phyloP scores from a whole-genome alignment of 1,140 invertebrate genomes.

The Melitaea cinxia region DNA sequence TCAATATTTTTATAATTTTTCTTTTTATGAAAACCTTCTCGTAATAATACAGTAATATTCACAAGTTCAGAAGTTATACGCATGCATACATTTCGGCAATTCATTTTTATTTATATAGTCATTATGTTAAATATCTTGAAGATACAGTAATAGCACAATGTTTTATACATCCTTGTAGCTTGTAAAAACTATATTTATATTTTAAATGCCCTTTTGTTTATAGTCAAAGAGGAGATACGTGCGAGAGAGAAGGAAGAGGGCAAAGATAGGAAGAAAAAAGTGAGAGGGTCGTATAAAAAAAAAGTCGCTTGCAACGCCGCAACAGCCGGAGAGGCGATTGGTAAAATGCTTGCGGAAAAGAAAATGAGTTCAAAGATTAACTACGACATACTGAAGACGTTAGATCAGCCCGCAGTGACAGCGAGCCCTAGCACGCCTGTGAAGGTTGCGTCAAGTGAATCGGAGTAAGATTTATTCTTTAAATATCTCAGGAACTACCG shows the following conservation, averaged over 20 bases:
- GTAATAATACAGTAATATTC: too few species aligned
- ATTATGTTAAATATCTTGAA: too few species aligned
- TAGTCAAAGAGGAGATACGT: constrained; percentile 90
- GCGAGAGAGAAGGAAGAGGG: constrained; percentile 89
- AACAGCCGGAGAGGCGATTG: constrained; percentile 95
- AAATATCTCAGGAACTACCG: too few species aligned
- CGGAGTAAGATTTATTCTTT: constrained; percentile 52
- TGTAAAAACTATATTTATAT: too few species aligned
- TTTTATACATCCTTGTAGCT: constrained; percentile 9
- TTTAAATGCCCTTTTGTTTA: too few species aligned
- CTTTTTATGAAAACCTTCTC: too few species aligned
- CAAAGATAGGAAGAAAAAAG: constrained; percentile 88
- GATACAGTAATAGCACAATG: neutral
- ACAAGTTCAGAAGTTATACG: too few species aligned
- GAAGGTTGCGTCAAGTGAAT: constrained; percentile 3
- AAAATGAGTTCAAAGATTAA: constrained; percentile 98
- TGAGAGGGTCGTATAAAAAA: constrained; percentile 80
- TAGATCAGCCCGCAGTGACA: constrained; percentile 83
- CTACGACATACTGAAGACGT: constrained; percentile 96
- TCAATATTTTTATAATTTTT: too few species aligned
- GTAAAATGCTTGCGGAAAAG: constrained; percentile 97
- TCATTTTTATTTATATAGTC: too few species aligned
- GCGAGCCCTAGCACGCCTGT: constrained; percentile 31
- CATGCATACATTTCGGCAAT: too few species aligned
- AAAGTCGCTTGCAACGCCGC: constrained; percentile 85